A percentile compares a stretch with the other conserved stretches of the same genome.
Evolutionary conservation across 2,797 vertebrate species (phyloP).

Genomic region (Mormyrops boulengeri): DNA sequence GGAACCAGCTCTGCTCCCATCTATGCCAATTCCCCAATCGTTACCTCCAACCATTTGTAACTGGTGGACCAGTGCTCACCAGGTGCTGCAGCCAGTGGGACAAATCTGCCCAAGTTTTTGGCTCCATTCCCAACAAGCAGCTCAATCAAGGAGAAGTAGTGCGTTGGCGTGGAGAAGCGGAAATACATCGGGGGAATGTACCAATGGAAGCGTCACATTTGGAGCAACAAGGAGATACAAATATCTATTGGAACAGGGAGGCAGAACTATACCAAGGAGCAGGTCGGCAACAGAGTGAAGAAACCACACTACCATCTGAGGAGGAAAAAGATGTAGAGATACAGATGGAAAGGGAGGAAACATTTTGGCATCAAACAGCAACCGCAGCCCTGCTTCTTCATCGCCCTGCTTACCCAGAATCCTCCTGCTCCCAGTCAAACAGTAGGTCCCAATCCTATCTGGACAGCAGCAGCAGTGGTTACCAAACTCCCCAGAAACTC

Average conservation of each 20-base stretch:
- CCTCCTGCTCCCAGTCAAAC: slow-evolving; percentile 36
- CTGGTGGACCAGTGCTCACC: slow-evolving; percentile 50
- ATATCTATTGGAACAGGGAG: slow-evolving; percentile 30
- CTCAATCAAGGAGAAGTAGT: slow-evolving; percentile 47
- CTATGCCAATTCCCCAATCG: slow-evolving; percentile 53
- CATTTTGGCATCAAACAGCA: slow-evolving; percentile 61
- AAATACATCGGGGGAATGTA: background rate
- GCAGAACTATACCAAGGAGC: slow-evolving; percentile 33
- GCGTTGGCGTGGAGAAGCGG: slow-evolving; percentile 51
- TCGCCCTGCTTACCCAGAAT: slow-evolving; percentile 43
- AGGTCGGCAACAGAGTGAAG: slow-evolving; percentile 40
- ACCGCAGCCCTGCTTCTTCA: slow-evolving; percentile 30
- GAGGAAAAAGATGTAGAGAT: slow-evolving; percentile 28
- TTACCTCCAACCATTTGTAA: slow-evolving; percentile 69
- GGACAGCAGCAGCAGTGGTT: slow-evolving; percentile 58
- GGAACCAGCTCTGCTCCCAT: slow-evolving; percentile 44
- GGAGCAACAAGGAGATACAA: slow-evolving; percentile 44
- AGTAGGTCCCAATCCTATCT: slow-evolving; percentile 50
- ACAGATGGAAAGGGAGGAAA: slow-evolving; percentile 41
- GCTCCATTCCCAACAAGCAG: slow-evolving; percentile 53
- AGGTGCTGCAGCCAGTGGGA: slow-evolving; percentile 60
- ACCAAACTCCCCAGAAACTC: slow-evolving; percentile 58
- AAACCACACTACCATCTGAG: slow-evolving; percentile 48
- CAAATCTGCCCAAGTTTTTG: slow-evolving; percentile 45
- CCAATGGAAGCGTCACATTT: background rate